Evolutionary conservation across 2,888 invertebrate species (phyloP).

Genomic region (Lepidochrysops patricia): DNA sequence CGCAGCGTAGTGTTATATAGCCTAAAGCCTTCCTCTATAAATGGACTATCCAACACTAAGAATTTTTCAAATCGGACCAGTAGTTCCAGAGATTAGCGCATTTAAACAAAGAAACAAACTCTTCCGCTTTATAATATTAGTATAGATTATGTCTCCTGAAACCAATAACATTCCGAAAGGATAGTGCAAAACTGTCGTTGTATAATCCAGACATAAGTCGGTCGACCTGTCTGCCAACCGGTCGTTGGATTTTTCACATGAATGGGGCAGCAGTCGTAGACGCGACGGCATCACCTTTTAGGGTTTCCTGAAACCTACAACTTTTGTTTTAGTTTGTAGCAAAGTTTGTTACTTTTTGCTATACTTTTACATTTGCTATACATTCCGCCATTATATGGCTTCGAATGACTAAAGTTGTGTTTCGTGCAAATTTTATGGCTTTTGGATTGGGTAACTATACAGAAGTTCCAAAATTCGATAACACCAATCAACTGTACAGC

Average conservation of each 20-base stretch:
- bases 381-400: constrained; percentile 6
- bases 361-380: constrained; percentile 17
- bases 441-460: no score
- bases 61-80: no score
- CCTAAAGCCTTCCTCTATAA: no score
- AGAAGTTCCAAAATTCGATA: no score
- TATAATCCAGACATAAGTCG: constrained; percentile 4
- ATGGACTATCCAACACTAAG: no score
- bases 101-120: no score
- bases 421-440: no score
- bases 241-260: constrained; percentile 25
- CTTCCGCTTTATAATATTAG: no score
- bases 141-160: no score
- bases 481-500: neutral
- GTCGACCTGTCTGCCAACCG: constrained; percentile 21
- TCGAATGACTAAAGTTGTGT: neutral
- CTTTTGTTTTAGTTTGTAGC: constrained; percentile 46
- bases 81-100: no score
- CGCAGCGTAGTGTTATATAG: no score
- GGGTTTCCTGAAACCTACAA: constrained; percentile 62
- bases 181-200: neutral
- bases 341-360: constrained; percentile 31
- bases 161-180: neutral
- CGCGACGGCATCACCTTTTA: constrained; percentile 42
- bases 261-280: constrained; percentile 31